Conservation (phyloP, 2,888 invertebrate genomes). For the Stomorhina lunata region DNA sequence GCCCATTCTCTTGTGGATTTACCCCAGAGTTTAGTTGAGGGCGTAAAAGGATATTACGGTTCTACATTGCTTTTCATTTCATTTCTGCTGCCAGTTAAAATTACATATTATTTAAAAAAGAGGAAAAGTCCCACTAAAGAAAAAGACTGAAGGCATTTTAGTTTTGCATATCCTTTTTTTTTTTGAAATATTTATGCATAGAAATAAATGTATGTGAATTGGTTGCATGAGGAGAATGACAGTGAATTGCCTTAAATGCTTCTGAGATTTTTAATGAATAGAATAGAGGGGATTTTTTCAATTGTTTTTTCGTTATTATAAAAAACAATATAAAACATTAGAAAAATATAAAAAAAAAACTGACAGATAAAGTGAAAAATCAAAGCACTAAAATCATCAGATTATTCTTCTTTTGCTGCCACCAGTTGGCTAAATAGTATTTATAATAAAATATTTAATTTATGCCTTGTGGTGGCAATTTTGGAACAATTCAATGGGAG, state of each 20-base stretch:
- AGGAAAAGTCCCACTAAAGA: not conserved
- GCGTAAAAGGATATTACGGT: too few relatives aligned
- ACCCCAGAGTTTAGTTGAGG: too few relatives aligned
- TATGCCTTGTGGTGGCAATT: too few relatives aligned
- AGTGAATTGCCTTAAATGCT: not conserved
- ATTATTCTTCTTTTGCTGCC: too few relatives aligned
- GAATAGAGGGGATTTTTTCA: constrained; percentile 30
- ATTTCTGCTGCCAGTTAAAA: constrained; percentile 4
- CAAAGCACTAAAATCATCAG: too few relatives aligned
- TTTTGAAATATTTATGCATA: not conserved
- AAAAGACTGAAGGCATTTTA: not conserved
- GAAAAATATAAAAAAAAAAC: not conserved
- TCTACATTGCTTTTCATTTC: not conserved
- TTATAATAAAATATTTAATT: too few relatives aligned
- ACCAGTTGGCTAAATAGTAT: too few relatives aligned
- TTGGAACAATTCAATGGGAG: too few relatives aligned
- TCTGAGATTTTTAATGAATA: not conserved
- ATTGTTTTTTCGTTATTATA: constrained; percentile 19
- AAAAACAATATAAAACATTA: constrained; percentile 6
- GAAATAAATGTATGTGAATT: not conserved
- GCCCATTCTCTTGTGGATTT: too few relatives aligned
- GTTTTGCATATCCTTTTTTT: not conserved
- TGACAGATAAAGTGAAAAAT: not conserved
- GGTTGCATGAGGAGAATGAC: not conserved
- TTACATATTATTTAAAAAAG: constrained; percentile 27